phyloP scores from a whole-genome alignment of 2,113 vertebrate genomes.

The Trochalopteron elliotii region DNA sequence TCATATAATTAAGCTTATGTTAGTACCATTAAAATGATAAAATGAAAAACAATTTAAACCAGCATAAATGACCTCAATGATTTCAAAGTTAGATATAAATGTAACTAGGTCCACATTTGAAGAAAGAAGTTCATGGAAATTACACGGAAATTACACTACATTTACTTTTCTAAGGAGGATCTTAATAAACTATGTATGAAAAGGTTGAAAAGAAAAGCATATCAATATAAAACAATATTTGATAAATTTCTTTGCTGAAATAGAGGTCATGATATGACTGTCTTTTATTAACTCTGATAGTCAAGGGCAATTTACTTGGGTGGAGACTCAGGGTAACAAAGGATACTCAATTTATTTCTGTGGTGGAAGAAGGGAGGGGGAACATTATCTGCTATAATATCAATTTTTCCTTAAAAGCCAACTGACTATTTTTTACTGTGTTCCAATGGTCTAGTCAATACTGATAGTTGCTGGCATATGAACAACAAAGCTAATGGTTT shows the following conservation, averaged over 20 bases:
- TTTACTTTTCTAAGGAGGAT: background rate
- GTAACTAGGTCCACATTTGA: background rate
- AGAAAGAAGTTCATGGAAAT: background rate
- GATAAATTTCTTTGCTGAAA: background rate
- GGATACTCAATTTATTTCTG: background rate
- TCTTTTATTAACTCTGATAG: background rate
- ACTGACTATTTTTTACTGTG: background rate
- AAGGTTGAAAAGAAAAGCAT: background rate
- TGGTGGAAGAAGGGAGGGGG: background rate
- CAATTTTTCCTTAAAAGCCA: background rate
- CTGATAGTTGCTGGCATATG: background rate
- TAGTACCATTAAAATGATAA: background rate
- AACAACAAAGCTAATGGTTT: background rate
- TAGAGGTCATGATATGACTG: background rate
- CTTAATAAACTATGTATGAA: background rate
- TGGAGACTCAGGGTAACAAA: background rate
- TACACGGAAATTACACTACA: background rate
- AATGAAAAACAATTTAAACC: background rate
- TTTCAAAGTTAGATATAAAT: background rate
- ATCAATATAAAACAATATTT: background rate
- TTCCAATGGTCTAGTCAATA: background rate
- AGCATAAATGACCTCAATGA: background rate
- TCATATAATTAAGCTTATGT: background rate
- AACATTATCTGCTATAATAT: background rate
- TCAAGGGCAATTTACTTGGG: background rate